Conservation (phyloP, 2,113 vertebrate genomes). For the Ovibos moschatus region DNA sequence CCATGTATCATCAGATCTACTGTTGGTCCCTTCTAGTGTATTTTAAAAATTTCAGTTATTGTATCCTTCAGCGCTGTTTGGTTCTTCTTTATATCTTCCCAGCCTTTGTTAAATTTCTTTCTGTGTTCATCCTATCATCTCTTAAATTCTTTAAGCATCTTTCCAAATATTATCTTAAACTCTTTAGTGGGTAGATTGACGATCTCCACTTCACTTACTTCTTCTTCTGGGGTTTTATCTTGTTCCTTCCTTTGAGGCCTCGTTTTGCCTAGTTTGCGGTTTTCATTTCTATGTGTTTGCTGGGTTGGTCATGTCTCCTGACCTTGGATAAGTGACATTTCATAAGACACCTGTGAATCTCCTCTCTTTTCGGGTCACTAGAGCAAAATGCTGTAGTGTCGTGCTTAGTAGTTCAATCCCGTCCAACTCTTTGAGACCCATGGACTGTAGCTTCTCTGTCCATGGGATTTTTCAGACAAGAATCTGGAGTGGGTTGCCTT, state of each 20-base stretch:
- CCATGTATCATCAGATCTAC: neutral
- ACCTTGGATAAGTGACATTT: neutral
- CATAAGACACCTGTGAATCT: neutral
- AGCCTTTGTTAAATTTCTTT: neutral
- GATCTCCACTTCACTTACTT: neutral
- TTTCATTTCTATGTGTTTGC: neutral
- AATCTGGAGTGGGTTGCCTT: neutral
- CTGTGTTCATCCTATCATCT: neutral
- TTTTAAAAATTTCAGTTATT: neutral
- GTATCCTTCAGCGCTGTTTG: neutral
- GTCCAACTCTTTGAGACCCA: accelerated
- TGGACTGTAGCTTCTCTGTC: neutral
- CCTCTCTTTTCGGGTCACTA: neutral
- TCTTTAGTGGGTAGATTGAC: neutral
- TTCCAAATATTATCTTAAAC: neutral
- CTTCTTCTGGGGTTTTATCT: neutral
- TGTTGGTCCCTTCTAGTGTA: neutral
- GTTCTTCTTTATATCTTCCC: neutral
- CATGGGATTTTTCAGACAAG: neutral
- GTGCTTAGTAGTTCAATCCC: accelerated
- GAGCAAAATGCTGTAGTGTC: neutral
- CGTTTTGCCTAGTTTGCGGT: neutral
- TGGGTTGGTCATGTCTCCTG: neutral
- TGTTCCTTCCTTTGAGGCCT: neutral
- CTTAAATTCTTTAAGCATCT: neutral